Conservation (phyloP, 2,113 vertebrate genomes). For the Phyllostomus hastatus region DNA sequence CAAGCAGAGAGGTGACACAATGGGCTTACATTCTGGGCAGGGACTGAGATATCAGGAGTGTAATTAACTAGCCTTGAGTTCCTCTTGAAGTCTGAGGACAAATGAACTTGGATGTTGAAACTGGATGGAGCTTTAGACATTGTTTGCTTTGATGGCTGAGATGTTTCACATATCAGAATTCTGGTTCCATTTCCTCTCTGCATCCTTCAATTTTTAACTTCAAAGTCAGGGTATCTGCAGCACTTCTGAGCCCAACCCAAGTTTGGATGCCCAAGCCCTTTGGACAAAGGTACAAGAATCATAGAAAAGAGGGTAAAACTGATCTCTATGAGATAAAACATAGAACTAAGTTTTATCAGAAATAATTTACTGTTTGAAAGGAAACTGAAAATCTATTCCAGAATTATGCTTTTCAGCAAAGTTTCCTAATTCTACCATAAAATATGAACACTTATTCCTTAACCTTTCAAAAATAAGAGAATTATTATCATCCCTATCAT, state of each 20-base stretch:
- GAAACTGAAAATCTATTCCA: constrained; percentile 25
- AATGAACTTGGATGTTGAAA: not conserved
- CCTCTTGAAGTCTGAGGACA: not conserved
- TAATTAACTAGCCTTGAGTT: not conserved
- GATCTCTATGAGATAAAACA: not conserved
- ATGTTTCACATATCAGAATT: not conserved
- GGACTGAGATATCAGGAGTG: not conserved
- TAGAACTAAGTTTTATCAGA: not conserved
- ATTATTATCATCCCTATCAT: not conserved
- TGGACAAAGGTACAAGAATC: not conserved
- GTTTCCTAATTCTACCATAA: not conserved
- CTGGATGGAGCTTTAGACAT: not conserved
- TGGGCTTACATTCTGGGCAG: accelerated
- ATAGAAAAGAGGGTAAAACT: not conserved
- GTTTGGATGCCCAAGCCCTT: not conserved
- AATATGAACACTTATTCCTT: not conserved
- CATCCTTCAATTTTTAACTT: not conserved
- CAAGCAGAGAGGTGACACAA: not conserved
- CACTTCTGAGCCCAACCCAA: not conserved
- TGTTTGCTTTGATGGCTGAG: not conserved
- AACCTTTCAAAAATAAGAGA: not conserved
- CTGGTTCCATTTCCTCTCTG: not conserved
- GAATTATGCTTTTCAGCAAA: not conserved
- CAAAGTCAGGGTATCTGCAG: not conserved
- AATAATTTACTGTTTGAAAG: constrained; percentile 18